phyloP scores from a whole-genome alignment of 2,113 vertebrate species.

The Psittacus erithacus region DNA sequence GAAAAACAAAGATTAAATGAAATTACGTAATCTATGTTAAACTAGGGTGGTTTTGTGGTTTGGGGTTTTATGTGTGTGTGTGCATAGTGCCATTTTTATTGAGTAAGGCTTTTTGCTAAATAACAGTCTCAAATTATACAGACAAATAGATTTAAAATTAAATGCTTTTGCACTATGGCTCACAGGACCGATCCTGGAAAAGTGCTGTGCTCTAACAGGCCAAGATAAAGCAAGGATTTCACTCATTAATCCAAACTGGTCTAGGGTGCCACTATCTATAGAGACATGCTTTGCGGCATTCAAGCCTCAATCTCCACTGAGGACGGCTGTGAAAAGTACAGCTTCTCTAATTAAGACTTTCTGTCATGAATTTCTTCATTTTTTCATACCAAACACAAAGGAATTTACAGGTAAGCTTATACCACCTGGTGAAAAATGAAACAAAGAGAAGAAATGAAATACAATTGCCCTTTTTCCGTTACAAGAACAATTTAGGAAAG shows the following conservation, averaged over 20 bases:
- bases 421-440: not conserved
- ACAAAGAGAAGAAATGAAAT: not conserved
- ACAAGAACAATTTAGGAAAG: not conserved
- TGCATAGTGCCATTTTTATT: not conserved
- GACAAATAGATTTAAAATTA: not conserved
- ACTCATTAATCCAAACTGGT: not conserved
- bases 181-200: not conserved
- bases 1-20: not conserved
- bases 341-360: not conserved
- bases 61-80: rapidly evolving
- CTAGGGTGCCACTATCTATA: not conserved
- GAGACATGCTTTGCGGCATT: not conserved
- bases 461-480: not conserved
- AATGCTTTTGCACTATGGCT: not conserved
- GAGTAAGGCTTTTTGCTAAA: not conserved
- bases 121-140: not conserved
- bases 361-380: not conserved
- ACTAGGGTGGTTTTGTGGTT: not conserved
- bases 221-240: not conserved
- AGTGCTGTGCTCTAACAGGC: not conserved
- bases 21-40: not conserved
- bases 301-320: not conserved
- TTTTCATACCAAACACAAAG: not conserved
- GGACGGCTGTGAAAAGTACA: not conserved
- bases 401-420: not conserved